Base-by-base conservation (phyloP, 2,888 invertebrate species). In the Apocheima hispidaria region DNA sequence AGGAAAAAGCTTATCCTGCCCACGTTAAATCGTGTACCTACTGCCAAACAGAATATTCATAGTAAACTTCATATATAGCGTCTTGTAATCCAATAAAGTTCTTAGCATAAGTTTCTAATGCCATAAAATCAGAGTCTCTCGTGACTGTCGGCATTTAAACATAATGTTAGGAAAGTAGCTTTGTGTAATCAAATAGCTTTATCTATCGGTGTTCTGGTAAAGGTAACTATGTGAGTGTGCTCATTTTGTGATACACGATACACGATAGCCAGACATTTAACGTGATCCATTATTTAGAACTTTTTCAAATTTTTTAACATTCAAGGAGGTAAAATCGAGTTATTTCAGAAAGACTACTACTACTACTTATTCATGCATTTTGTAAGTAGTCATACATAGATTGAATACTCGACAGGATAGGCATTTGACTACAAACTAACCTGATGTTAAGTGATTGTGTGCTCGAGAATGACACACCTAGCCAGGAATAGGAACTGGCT, bases 131-230 rank as follows among this genome's bases (percentile, higher is more conserved):
- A 9, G 41, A 51, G 23, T 60, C 43, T 60, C 55, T 23, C 59
- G 57, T 63, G 68, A 50, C 61, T 41, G 64, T 46, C 57, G 55
- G 48, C 58, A 55, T 63, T 63, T 43, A 60, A 65, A 65, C 46
- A 44, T 50, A 35, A 50, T 46, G 59, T 54, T 41, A 50, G 41
- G 56, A 55, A 59, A 60, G 59, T 65, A 40, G 59, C 35, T 60
- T 59, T 46, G 50, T 53, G 59, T 59, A 56, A 59, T 62, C 46
- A 46, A 66, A 60, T 54, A 46, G 33, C 44, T 60, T 57, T 63
- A 60, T 63, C 49, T 63, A 60, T 63, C 49, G 44, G 14, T 30
- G 21, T 40, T 40, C 30, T 14, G 44, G 41, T 14, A 40, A 35
- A 44, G 35, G 44, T 51, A n/a, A n/a, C n/a, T n/a, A 33, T 46